Evolutionary conservation across 1,140 invertebrate species (phyloP).

Genomic region (Drosophila nebulosa): DNA sequence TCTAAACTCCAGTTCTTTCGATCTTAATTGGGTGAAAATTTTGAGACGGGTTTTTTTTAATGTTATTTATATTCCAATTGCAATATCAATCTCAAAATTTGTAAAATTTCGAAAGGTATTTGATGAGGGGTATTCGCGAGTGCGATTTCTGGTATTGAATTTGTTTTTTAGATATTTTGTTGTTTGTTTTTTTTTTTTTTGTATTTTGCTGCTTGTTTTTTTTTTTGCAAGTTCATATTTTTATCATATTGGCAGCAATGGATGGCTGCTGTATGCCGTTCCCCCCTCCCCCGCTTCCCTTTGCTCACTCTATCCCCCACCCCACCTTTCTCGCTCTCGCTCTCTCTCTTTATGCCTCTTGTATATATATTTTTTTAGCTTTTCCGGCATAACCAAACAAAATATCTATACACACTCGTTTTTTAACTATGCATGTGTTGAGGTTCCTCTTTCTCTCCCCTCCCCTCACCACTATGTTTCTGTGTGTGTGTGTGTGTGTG

Average conservation of each 20-base stretch:
- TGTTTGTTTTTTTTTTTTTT: conserved; percentile 32
- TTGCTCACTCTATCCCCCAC: neutral
- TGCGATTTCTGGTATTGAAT: neutral
- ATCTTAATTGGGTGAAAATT: too few relatives aligned
- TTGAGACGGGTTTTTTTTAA: too few relatives aligned
- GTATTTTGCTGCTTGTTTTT: conserved; percentile 44
- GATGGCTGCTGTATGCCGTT: conserved; percentile 16
- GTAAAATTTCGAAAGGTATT: too few relatives aligned
- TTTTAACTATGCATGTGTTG: conserved; percentile 60
- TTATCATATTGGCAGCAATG: conserved; percentile 75
- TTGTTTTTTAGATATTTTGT: neutral
- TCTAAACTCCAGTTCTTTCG: too few relatives aligned
- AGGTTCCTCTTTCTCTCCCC: neutral
- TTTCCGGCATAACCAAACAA: conserved; percentile 67
- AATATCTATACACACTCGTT: conserved; percentile 68
- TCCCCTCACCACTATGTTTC: too few relatives aligned
- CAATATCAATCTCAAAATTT: too few relatives aligned
- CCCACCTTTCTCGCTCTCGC: conserved; percentile 37
- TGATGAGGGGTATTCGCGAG: conserved; percentile 1
- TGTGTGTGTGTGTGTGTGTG: conserved; percentile 28
- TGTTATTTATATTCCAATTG: too few relatives aligned
- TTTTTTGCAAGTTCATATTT: conserved; percentile 77
- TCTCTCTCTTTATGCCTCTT: conserved; percentile 45
- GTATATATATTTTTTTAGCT: conserved; percentile 75
- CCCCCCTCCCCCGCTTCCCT: neutral